These are phyloP conservation scores for Platysternon megacephalum DNA, from an alignment of 2,113 vertebrate species.

Conservation along the genomic window DNA sequence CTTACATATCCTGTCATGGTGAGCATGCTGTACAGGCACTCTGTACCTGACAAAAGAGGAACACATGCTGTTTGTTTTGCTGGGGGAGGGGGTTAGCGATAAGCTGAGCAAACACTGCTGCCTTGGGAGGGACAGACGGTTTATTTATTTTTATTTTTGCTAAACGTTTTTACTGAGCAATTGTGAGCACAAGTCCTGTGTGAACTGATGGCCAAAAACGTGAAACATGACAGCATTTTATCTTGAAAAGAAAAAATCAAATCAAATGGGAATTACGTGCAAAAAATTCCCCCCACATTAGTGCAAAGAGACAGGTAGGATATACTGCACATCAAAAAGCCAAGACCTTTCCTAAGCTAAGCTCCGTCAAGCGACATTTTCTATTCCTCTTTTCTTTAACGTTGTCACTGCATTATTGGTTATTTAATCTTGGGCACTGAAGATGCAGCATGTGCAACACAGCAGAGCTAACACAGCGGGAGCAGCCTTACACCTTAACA, in stretches of 20 bases:
- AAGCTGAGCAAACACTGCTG: not conserved
- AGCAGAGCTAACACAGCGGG: not conserved
- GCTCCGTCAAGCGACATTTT: not conserved
- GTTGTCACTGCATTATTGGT: not conserved
- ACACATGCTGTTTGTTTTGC: not conserved
- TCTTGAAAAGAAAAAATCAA: not conserved
- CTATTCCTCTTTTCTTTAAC: not conserved
- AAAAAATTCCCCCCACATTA: not conserved
- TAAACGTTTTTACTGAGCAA: not conserved
- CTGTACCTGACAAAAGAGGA: not conserved
- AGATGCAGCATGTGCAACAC: not conserved
- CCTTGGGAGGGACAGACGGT: not conserved
- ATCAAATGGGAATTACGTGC: not conserved
- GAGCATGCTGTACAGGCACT: not conserved
- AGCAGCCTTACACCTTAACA: not conserved
- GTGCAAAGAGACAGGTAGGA: not conserved
- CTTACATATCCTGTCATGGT: not conserved
- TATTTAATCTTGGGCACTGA: not conserved
- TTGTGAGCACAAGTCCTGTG: not conserved
- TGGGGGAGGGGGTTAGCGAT: not conserved
- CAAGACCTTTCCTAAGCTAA: not conserved
- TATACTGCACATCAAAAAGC: not conserved
- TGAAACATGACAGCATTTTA: not conserved
- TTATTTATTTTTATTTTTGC: not conserved
- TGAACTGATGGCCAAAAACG: not conserved